Evolutionary conservation across 2,888 invertebrate genomes (phyloP).

Genomic region (Mellilla xanthometata): DNA sequence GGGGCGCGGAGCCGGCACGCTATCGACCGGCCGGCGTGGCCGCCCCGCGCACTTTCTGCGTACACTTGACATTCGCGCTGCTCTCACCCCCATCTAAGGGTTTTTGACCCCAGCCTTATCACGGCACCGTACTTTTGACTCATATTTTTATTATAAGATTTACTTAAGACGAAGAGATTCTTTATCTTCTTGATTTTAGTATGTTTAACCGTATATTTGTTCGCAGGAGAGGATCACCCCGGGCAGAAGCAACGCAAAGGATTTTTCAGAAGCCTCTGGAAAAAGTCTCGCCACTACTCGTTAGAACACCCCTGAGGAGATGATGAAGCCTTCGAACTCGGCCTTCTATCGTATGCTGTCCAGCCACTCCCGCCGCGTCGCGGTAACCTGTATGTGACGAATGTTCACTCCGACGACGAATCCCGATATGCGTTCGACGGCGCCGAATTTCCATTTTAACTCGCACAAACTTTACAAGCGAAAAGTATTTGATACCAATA

Average conservation of each 20-base stretch:
- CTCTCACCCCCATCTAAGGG: constrained; percentile 37
- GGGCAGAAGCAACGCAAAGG: constrained; percentile 92
- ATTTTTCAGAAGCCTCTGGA: constrained; percentile 95
- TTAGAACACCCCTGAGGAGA: constrained; percentile 90
- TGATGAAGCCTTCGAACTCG: constrained; percentile 30
- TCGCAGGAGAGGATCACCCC: constrained; percentile 85
- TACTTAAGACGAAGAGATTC: background rate
- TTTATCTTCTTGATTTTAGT: background rate
- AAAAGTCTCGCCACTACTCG: constrained; percentile 93
- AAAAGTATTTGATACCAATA: constrained; percentile 29
- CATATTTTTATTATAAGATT: background rate
- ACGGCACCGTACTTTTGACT: background rate
- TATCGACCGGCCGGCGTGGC: constrained; percentile 54
- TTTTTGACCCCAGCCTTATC: constrained; percentile 40
- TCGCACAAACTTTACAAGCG: constrained; percentile 32
- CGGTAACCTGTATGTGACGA: constrained; percentile 20
- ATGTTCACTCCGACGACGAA: constrained; percentile 17
- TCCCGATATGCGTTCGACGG: constrained; percentile 9
- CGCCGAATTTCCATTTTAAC: constrained; percentile 19
- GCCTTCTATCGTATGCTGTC: constrained; percentile 16
- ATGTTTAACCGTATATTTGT: constrained; percentile 38
- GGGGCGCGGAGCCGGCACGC: constrained; percentile 26
- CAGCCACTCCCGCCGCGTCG: constrained; percentile 10
- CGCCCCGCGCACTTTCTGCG: constrained; percentile 31
- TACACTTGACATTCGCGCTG: constrained; percentile 66